phyloP scores from a whole-genome alignment of 2,797 vertebrate species.

The Botia kubotai region DNA sequence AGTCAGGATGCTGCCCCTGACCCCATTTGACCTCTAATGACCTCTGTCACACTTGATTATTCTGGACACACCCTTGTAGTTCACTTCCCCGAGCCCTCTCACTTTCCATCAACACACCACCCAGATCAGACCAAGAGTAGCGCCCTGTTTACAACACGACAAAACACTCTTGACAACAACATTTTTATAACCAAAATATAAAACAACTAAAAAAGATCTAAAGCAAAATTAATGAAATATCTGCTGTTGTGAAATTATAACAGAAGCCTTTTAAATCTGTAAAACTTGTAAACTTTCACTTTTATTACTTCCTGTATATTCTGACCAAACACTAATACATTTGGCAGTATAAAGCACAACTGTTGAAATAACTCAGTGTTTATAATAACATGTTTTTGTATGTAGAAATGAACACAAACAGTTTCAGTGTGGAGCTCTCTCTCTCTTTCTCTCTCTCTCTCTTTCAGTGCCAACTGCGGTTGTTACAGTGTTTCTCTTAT shows the following conservation, averaged over 20 bases:
- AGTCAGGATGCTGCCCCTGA: slow-evolving; percentile 77
- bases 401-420: too few species aligned
- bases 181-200: neutral
- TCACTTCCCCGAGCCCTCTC: slow-evolving; percentile 25
- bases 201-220: neutral
- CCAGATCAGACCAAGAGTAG: slow-evolving; percentile 45
- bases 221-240: neutral
- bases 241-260: too few species aligned
- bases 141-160: neutral
- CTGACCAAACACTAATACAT: too few species aligned
- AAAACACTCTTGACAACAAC: neutral
- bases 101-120: slow-evolving; percentile 22
- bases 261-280: too few species aligned
- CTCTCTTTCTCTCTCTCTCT: slow-evolving; percentile 15
- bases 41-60: slow-evolving; percentile 80
- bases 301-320: too few species aligned
- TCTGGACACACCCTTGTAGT: slow-evolving; percentile 61
- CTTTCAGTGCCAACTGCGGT: slow-evolving; percentile 41
- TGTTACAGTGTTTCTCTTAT: slow-evolving; percentile 50
- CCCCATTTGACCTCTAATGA: slow-evolving; percentile 82
- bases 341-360: too few species aligned
- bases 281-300: too few species aligned
- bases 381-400: too few species aligned
- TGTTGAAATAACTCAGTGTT: too few species aligned
- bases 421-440: neutral